These are phyloP conservation scores for Lophura swinhoii DNA, from an alignment of 2,797 vertebrate genomes.

Conservation along the genomic window DNA sequence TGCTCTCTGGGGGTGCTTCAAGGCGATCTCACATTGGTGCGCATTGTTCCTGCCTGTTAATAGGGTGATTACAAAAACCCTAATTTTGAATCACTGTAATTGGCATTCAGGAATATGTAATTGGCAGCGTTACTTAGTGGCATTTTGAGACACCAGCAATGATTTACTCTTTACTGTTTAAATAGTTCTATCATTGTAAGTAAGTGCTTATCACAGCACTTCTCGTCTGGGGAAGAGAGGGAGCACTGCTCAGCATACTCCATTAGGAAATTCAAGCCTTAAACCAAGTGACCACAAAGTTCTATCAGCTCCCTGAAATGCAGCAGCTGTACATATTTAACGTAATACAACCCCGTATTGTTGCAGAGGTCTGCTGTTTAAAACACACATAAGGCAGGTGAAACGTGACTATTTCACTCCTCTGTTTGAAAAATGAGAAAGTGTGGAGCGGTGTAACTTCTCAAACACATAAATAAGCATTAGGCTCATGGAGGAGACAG, in stretches of 20 bases:
- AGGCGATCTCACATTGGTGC: neutral
- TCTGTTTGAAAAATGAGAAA: conserved; percentile 77
- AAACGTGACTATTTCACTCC: conserved; percentile 72
- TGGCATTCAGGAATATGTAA: neutral
- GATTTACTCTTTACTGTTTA: conserved; percentile 27
- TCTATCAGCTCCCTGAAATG: conserved; percentile 80
- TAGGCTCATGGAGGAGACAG: conserved; percentile 67
- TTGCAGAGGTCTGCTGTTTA: conserved; percentile 69
- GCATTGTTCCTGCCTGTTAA: neutral
- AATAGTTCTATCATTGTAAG: conserved; percentile 18
- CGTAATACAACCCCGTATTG: conserved; percentile 79
- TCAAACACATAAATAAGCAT: conserved; percentile 73
- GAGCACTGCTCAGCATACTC: conserved; percentile 69
- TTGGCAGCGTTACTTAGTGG: conserved; percentile 12
- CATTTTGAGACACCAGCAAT: conserved; percentile 17
- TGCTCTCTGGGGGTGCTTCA: neutral
- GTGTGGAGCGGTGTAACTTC: conserved; percentile 64
- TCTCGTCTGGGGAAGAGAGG: conserved; percentile 66
- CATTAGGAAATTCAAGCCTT: conserved; percentile 81
- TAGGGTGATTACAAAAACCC: neutral
- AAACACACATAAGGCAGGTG: conserved; percentile 67
- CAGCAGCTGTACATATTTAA: conserved; percentile 80
- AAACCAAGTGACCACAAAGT: conserved; percentile 83
- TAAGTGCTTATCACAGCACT: conserved; percentile 66
- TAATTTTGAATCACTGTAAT: neutral